These are phyloP conservation scores for Busseola fusca DNA, from an alignment of 2,888 invertebrate genomes.

Conservation along the genomic window DNA sequence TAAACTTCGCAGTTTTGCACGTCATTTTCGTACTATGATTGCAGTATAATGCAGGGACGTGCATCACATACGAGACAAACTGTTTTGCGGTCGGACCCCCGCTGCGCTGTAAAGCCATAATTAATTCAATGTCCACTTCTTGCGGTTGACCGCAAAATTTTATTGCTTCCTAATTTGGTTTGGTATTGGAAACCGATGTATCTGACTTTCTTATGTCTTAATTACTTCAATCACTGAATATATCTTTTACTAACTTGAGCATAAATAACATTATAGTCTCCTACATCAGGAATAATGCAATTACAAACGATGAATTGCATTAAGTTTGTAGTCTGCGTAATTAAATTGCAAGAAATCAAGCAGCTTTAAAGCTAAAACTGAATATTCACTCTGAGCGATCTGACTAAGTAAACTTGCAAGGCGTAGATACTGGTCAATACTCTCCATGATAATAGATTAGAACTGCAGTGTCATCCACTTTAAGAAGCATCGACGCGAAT, in stretches of 20 bases:
- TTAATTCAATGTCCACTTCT: slow-evolving; percentile 74
- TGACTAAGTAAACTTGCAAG: slow-evolving; percentile 36
- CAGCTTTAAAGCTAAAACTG: slow-evolving; percentile 22
- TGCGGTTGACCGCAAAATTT: slow-evolving; percentile 72
- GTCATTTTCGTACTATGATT: slow-evolving; percentile 64
- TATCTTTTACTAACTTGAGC: neutral
- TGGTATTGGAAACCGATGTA: slow-evolving; percentile 61
- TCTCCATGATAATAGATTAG: slow-evolving; percentile 67
- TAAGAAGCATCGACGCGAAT: slow-evolving; percentile 69
- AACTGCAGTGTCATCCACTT: slow-evolving; percentile 77
- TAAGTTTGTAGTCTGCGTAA: slow-evolving; percentile 9
- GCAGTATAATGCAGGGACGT: slow-evolving; percentile 68
- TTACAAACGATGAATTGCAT: slow-evolving; percentile 38
- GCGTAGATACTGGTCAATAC: slow-evolving; percentile 68
- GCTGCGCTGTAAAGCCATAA: slow-evolving; percentile 68
- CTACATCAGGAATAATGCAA: slow-evolving; percentile 21
- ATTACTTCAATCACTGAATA: slow-evolving; percentile 43
- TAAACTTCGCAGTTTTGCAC: slow-evolving; percentile 64
- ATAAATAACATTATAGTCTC: neutral
- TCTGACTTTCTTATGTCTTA: slow-evolving; percentile 57
- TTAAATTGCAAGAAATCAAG: slow-evolving; percentile 26
- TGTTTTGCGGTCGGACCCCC: slow-evolving; percentile 71
- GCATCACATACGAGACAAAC: slow-evolving; percentile 66
- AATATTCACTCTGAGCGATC: slow-evolving; percentile 39
- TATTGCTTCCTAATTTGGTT: slow-evolving; percentile 70